Conservation (phyloP, 2,797 vertebrate species). For the Pachyuromys duprasi region DNA sequence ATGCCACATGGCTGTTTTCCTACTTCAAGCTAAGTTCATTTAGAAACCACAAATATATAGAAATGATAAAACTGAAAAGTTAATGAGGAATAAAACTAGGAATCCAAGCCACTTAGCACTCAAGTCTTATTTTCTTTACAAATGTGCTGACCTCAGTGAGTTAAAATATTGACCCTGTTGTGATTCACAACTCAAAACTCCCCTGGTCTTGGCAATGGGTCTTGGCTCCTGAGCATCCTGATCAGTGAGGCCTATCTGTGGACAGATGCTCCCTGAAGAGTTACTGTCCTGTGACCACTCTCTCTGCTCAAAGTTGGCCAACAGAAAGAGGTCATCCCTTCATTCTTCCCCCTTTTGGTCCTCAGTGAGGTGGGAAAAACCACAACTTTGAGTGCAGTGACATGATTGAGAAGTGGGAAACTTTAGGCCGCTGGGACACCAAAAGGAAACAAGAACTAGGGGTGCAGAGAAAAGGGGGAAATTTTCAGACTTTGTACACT, state of each 20-base stretch:
- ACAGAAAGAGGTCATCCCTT: background rate
- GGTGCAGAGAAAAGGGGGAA: no score
- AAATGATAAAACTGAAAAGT: background rate
- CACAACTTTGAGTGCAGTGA: background rate
- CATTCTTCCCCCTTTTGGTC: background rate
- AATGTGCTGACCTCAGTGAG: background rate
- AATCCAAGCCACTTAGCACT: background rate
- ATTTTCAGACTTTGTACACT: fast-evolving
- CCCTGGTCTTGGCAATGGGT: background rate
- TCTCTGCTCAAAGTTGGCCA: background rate
- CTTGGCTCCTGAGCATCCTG: background rate
- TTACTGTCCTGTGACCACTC: fast-evolving
- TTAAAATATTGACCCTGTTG: background rate
- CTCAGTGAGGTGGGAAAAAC: background rate
- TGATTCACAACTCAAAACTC: background rate
- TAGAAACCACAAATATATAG: background rate
- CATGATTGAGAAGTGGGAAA: background rate
- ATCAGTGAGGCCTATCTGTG: background rate
- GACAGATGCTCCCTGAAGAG: background rate
- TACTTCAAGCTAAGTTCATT: background rate
- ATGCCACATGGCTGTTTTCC: background rate
- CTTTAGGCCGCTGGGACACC: background rate
- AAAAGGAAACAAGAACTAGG: background rate
- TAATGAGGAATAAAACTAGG: background rate
- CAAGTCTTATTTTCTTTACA: background rate